Percentiles rank a stretch among this genome's conserved stretches.
These are phyloP conservation scores for Balaeniceps rex DNA, from an alignment of 2,113 vertebrate genomes.

Conservation along the genomic window DNA sequence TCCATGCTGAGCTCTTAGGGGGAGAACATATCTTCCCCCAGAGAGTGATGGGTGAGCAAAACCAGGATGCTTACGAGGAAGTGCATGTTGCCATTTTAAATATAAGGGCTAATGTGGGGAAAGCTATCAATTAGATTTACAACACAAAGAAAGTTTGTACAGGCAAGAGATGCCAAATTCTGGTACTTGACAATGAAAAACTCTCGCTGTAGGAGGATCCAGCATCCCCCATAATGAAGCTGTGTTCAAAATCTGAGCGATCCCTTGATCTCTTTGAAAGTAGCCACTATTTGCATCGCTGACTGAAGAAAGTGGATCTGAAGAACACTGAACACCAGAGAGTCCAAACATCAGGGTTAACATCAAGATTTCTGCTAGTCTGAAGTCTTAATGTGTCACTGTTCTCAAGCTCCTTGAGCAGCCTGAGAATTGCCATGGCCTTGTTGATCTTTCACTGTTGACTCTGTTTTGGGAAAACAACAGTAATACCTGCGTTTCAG, in stretches of 20 bases:
- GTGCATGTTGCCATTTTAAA: neutral
- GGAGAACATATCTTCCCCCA: neutral
- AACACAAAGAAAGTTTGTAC: neutral
- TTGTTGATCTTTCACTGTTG: neutral
- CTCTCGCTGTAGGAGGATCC: neutral
- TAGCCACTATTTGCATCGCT: rapidly evolving
- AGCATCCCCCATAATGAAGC: neutral
- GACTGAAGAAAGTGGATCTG: neutral
- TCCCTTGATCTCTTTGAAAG: neutral
- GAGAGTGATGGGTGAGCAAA: neutral
- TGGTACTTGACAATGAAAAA: neutral
- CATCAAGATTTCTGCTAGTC: neutral
- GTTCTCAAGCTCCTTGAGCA: neutral
- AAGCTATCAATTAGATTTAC: neutral
- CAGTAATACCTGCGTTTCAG: neutral
- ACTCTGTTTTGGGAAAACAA: neutral
- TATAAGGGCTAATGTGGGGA: neutral
- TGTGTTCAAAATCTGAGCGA: neutral
- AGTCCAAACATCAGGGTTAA: neutral
- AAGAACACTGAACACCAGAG: neutral
- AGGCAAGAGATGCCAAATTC: neutral
- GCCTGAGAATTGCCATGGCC: neutral
- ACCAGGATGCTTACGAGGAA: neutral
- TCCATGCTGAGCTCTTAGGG: neutral
- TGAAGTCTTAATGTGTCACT: neutral